phyloP scores from a whole-genome alignment of 2,888 invertebrate species.

The Ptychoptera albimana region DNA sequence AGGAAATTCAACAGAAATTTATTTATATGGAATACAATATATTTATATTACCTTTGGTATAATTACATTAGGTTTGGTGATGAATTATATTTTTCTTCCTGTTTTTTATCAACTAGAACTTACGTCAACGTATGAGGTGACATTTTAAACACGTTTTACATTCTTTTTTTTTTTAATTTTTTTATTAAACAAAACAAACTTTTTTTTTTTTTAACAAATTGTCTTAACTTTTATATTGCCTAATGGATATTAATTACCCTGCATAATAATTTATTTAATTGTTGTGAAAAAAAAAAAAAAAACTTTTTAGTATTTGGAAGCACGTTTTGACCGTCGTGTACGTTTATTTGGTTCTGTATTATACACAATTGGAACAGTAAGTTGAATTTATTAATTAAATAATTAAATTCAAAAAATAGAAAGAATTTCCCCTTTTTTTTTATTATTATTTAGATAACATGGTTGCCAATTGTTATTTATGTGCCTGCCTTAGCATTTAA shows the following conservation, averaged over 20 bases:
- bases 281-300: too few species aligned
- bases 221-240: too few species aligned
- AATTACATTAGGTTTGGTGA: constrained; percentile 33
- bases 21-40: constrained; percentile 62
- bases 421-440: neutral
- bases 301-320: constrained; percentile 48
- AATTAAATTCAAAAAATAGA: neutral
- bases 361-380: constrained; percentile 52
- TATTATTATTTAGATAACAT: constrained; percentile 17
- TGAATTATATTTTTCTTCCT: constrained; percentile 47
- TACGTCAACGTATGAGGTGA: constrained; percentile 61
- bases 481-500: constrained; percentile 65
- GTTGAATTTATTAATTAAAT: constrained; percentile 17
- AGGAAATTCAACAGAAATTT: constrained; percentile 58
- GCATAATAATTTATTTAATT: too few species aligned
- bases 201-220: too few species aligned
- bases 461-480: constrained; percentile 37
- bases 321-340: constrained; percentile 50
- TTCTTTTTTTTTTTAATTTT: too few species aligned
- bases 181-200: too few species aligned
- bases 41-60: constrained; percentile 35
- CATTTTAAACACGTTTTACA: too few species aligned
- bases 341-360: constrained; percentile 53
- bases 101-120: constrained; percentile 52
- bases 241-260: too few species aligned